These are phyloP conservation scores for Saturnia japonica DNA, from an alignment of 2,888 invertebrate genomes.

Conservation along the genomic window DNA sequence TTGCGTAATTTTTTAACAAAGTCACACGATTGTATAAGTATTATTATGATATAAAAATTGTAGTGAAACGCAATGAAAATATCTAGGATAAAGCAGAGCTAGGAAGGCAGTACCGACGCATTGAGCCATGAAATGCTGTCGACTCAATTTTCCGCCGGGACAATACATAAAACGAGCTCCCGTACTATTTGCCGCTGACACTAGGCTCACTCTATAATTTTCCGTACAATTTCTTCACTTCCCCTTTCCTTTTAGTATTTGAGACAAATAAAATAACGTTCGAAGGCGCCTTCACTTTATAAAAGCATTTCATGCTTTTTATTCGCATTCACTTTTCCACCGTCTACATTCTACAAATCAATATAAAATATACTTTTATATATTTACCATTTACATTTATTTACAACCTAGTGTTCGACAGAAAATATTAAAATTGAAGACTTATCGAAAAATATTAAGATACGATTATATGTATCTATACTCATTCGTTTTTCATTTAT, in stretches of 20 bases:
- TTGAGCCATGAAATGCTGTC: constrained; percentile 70
- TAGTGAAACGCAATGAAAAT: constrained; percentile 48
- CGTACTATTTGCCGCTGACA: constrained; percentile 48
- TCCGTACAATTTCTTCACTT: constrained; percentile 57
- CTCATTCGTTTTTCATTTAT: not conserved
- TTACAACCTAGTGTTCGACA: not conserved
- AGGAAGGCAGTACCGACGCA: constrained; percentile 60
- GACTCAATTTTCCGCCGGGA: constrained; percentile 69
- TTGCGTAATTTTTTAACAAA: too few species aligned
- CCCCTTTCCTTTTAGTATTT: constrained; percentile 46
- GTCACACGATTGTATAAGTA: too few species aligned
- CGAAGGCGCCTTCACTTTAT: constrained; percentile 26
- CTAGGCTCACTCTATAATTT: constrained; percentile 61
- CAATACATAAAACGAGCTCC: constrained; percentile 55
- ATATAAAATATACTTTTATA: not conserved
- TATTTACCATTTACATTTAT: not conserved
- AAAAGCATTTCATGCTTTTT: constrained; percentile 36
- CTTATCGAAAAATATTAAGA: not conserved
- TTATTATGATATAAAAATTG: constrained; percentile 8
- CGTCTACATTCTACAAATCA: not conserved
- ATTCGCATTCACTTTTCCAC: not conserved
- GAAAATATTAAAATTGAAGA: not conserved
- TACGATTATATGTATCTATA: not conserved
- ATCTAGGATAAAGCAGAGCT: constrained; percentile 38
- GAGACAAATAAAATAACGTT: constrained; percentile 47